Conservation (phyloP, 2,113 vertebrate genomes). For the Callocephalon fimbriatum region DNA sequence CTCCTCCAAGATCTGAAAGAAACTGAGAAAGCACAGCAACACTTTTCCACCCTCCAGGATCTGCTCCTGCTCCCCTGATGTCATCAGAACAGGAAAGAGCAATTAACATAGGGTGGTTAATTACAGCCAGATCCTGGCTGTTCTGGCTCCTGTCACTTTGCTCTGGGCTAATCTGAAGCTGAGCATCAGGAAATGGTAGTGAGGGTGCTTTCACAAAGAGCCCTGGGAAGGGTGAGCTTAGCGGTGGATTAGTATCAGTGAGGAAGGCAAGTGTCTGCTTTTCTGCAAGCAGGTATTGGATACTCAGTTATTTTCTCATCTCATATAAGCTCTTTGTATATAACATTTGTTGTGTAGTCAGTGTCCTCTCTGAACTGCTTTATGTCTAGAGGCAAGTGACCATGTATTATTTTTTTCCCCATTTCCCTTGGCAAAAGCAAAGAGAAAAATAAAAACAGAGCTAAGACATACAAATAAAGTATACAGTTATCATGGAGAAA, state of each 20-base stretch:
- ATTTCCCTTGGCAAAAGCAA: background rate
- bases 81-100: background rate
- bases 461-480: background rate
- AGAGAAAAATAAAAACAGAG: background rate
- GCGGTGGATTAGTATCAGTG: background rate
- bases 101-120: slow-evolving; percentile 33
- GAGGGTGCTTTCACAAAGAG: background rate
- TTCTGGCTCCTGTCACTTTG: background rate
- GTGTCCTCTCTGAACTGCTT: background rate
- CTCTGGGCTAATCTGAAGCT: background rate
- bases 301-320: background rate
- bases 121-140: background rate
- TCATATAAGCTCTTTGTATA: background rate
- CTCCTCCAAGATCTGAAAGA: background rate
- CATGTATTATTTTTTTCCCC: background rate
- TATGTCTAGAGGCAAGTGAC: background rate
- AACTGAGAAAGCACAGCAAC: background rate
- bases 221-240: background rate
- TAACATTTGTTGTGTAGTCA: background rate
- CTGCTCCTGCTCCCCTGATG: background rate
- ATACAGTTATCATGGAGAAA: background rate
- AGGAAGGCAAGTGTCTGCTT: background rate
- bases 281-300: background rate
- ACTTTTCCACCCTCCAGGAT: background rate
- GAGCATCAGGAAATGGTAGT: background rate